A percentile compares a stretch with the other conserved stretches of the same genome.
These are phyloP conservation scores for Dolichopus griseipennis DNA, from an alignment of 2,888 invertebrate species.

Conservation along the genomic window DNA sequence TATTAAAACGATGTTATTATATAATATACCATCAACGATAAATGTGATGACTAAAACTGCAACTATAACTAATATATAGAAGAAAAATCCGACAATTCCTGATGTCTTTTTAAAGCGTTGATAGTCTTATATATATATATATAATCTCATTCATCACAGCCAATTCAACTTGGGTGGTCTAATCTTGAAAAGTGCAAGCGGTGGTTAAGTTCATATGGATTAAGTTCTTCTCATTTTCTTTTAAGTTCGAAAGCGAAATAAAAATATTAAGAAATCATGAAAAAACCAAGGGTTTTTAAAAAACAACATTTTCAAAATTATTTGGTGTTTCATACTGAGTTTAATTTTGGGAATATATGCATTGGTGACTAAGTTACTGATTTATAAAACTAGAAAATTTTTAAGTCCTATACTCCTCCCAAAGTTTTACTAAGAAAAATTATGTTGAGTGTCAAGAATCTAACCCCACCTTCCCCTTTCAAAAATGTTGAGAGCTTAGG, in stretches of 20 bases:
- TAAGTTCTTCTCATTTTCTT: not conserved
- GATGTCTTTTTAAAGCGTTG: not conserved
- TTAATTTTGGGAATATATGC: too few species aligned
- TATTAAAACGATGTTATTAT: slow-evolving; percentile 18
- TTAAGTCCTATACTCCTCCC: too few species aligned
- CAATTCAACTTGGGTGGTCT: slow-evolving; percentile 6
- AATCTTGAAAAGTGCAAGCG: not conserved
- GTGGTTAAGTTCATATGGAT: not conserved
- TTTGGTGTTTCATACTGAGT: too few species aligned
- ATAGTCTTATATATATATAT: not conserved
- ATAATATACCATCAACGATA: not conserved
- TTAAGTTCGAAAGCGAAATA: not conserved
- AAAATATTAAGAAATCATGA: not conserved
- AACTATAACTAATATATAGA: not conserved
- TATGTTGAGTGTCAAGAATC: too few species aligned
- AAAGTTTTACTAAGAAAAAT: too few species aligned
- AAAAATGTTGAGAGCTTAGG: too few species aligned
- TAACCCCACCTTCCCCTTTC: too few species aligned
- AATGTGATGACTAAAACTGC: not conserved
- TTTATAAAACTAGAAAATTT: too few species aligned
- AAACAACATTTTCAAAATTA: too few species aligned
- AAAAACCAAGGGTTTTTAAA: too few species aligned
- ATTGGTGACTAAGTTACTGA: too few species aligned
- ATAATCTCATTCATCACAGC: not conserved
- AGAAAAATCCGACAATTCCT: not conserved